Conservation (phyloP, 2,113 vertebrate species). For the Microtus richardsoni region DNA sequence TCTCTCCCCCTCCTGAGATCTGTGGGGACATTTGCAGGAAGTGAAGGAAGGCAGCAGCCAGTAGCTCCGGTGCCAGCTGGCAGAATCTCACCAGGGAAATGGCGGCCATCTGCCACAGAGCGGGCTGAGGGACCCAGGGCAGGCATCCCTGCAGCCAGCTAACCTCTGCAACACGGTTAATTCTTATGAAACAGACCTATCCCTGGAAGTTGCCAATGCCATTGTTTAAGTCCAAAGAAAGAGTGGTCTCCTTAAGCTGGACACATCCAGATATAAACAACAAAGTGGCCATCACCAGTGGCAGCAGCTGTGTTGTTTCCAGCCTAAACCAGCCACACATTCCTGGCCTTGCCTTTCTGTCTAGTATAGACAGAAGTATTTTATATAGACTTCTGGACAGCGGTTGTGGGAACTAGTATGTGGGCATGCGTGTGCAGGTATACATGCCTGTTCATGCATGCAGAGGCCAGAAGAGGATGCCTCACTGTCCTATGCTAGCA, state of each 20-base stretch:
- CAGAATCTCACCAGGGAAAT: slow-evolving; percentile 58
- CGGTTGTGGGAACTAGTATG: not conserved
- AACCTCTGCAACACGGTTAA: slow-evolving; percentile 8
- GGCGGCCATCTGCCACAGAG: slow-evolving; percentile 76
- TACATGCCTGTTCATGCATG: not conserved
- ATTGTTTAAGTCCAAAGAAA: slow-evolving; percentile 24
- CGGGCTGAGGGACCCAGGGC: not conserved
- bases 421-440: no score
- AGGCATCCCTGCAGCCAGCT: not conserved
- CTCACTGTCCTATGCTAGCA: not conserved
- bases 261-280: not conserved
- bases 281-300: not conserved
- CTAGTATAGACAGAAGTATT: not conserved
- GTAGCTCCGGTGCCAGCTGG: slow-evolving; percentile 67
- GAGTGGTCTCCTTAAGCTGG: not conserved
- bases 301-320: not conserved
- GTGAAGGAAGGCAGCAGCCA: slow-evolving; percentile 73
- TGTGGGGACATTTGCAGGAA: slow-evolving; percentile 47
- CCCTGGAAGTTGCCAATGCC: slow-evolving; percentile 5
- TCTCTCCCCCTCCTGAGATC: not conserved
- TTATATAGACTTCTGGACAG: no score
- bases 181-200: slow-evolving; percentile 40
- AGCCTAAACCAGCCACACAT: not conserved
- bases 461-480: not conserved
- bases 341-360: slow-evolving; percentile 1